Percentiles rank a stretch among this genome's conserved stretches.
Conservation (phyloP, 2,797 vertebrate genomes). For the Arnoldichthys spilopterus region DNA sequence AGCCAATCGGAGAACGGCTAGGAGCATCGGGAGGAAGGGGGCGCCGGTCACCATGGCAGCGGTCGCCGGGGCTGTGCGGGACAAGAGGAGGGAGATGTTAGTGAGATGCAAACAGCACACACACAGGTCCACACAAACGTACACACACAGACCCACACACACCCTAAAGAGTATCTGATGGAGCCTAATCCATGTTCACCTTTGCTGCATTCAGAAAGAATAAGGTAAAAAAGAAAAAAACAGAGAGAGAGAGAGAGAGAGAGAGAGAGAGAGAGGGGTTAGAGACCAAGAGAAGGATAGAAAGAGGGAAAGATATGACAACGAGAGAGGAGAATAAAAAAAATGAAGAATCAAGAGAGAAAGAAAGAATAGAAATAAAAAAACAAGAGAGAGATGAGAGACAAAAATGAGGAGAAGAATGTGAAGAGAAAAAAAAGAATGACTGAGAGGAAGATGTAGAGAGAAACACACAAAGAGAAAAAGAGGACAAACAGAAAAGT, state of each 20-base stretch:
- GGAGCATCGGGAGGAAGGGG: constrained; percentile 79
- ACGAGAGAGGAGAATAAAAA: background rate
- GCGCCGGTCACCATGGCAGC: constrained; percentile 79
- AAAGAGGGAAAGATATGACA: background rate
- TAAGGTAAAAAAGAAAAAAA: background rate
- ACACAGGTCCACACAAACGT: background rate
- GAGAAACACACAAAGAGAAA: background rate
- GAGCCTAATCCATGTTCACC: background rate
- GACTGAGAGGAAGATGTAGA: background rate
- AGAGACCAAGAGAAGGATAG: background rate
- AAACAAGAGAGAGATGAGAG: background rate
- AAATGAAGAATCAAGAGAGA: background rate
- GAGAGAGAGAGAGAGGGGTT: background rate
- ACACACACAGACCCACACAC: background rate
- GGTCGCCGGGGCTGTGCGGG: constrained; percentile 73
- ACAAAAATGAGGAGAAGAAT: background rate
- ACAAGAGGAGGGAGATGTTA: constrained; percentile 52
- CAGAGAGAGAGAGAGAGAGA: background rate
- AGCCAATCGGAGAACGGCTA: constrained; percentile 77
- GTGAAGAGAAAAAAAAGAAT: background rate
- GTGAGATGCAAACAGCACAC: constrained; percentile 48
- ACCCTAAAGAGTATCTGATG: background rate
- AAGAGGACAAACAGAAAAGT: background rate
- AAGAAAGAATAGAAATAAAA: background rate
- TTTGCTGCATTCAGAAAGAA: too few species aligned